Conservation (phyloP, 2,113 vertebrate species). For the Cyprichromis sp. region DNA sequence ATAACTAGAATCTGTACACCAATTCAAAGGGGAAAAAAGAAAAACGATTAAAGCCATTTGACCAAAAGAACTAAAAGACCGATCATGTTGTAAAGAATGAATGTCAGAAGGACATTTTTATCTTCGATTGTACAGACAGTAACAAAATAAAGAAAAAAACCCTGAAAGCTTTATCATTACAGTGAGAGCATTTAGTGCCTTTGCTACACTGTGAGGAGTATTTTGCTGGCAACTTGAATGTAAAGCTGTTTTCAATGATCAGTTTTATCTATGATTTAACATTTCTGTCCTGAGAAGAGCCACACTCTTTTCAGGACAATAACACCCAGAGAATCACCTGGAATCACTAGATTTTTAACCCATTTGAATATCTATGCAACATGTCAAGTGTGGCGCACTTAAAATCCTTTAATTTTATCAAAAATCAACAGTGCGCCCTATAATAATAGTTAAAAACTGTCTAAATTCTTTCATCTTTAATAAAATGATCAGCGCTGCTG, state of each 20-base stretch:
- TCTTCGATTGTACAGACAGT: background rate
- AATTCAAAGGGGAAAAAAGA: constrained; percentile 7
- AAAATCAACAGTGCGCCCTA: background rate
- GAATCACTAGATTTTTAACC: background rate
- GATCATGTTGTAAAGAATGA: background rate
- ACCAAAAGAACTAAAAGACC: background rate
- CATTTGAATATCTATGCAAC: background rate
- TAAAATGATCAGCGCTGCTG: background rate
- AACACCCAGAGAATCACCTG: background rate
- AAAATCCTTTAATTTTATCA: background rate
- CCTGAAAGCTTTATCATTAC: background rate
- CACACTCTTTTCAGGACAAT: background rate
- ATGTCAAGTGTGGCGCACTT: background rate
- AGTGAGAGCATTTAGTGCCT: background rate
- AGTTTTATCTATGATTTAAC: background rate
- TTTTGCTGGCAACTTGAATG: background rate
- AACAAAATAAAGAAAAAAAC: background rate
- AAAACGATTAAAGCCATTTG: background rate
- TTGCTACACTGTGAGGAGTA: background rate
- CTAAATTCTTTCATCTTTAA: background rate
- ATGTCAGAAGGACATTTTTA: background rate
- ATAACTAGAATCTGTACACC: constrained; percentile 10
- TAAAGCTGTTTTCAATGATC: background rate
- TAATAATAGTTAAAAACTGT: background rate
- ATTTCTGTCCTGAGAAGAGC: background rate